Percentiles rank a stretch among this genome's conserved stretches.
phyloP scores from a whole-genome alignment of 1,140 invertebrate species.

The Lordiphosa clarofinis region DNA sequence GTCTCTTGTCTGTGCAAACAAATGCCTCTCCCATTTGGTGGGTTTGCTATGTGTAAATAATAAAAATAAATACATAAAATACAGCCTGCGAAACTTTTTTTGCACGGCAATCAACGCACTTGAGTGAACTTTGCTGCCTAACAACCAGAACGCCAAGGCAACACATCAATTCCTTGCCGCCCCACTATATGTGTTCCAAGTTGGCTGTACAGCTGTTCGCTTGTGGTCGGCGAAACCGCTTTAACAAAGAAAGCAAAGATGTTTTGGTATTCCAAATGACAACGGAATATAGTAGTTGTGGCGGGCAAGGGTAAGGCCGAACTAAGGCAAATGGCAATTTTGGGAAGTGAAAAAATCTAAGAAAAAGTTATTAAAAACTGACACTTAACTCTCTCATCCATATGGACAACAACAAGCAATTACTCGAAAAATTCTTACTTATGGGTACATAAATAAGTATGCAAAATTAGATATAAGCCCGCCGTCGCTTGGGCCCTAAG shows the following conservation, averaged over 20 bases:
- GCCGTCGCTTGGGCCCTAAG: too few relatives aligned
- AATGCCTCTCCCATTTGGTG: constrained; percentile 6
- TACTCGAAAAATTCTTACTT: too few relatives aligned
- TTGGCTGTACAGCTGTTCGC: constrained; percentile 54
- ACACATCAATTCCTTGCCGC: constrained; percentile 50
- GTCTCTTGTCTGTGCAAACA: constrained; percentile 12
- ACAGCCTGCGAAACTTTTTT: constrained; percentile 61
- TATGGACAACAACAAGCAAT: too few relatives aligned
- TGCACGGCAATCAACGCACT: constrained; percentile 75
- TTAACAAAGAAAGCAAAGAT: constrained; percentile 25
- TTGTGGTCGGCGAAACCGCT: constrained; percentile 30
- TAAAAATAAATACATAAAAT: constrained; percentile 67
- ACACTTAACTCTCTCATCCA: too few relatives aligned
- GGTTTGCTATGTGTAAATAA: constrained; percentile 55
- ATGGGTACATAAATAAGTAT: too few relatives aligned
- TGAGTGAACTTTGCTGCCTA: constrained; percentile 70
- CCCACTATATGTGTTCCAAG: constrained; percentile 3
- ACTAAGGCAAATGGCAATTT: too few relatives aligned
- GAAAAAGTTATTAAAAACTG: too few relatives aligned
- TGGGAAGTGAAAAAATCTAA: too few relatives aligned
- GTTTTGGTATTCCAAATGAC: constrained; percentile 49
- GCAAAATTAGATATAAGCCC: too few relatives aligned
- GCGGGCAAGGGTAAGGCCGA: too few relatives aligned
- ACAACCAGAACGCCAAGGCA: constrained; percentile 48
- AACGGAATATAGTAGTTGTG: not conserved